A percentile compares a stretch with the other conserved stretches of the same genome.
Conservation (phyloP, 2,797 vertebrate species). For the Oryzias sinensis region DNA sequence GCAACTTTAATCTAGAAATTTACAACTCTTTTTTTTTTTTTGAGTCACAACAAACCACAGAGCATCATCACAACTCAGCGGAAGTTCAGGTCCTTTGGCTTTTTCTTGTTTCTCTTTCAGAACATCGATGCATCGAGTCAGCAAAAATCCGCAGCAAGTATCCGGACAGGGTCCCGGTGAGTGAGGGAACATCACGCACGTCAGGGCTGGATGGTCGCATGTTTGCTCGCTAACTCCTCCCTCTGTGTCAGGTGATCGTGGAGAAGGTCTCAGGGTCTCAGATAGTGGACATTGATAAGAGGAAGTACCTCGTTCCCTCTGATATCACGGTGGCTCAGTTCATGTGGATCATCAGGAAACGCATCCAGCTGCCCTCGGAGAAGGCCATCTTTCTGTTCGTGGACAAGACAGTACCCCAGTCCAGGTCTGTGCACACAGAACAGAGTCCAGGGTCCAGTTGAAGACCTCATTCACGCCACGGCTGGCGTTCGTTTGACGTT, state of each 20-base stretch:
- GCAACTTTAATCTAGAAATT: no score
- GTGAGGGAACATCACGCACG: constrained; percentile 22
- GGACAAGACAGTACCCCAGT: constrained; percentile 97
- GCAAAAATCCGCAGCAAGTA: constrained; percentile 97
- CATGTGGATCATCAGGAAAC: constrained; percentile 99
- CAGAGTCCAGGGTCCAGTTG: no score
- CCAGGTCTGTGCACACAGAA: constrained; percentile 78
- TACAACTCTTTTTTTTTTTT: no score
- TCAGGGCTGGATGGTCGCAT: constrained; percentile 1
- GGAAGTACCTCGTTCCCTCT: constrained; percentile 97
- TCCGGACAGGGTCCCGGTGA: constrained; percentile 95
- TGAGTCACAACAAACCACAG: no score
- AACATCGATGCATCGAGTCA: constrained; percentile 95
- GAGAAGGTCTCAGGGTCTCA: constrained; percentile 98
- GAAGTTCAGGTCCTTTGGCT: no score
- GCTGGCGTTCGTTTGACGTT: no score
- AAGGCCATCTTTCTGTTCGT: constrained; percentile 99
- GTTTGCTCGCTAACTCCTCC: no score
- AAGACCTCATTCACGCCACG: no score
- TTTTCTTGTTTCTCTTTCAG: constrained; percentile 66
- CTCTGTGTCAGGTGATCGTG: constrained; percentile 87
- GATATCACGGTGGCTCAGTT: constrained; percentile 99
- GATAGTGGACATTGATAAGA: constrained; percentile 97
- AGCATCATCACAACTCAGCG: no score
- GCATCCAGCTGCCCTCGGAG: constrained; percentile 97